Evolutionary conservation across 2,113 vertebrate species (phyloP), one percentile per base, ranked within the genome.

Genomic region (Peromyscus maniculatus): DNA sequence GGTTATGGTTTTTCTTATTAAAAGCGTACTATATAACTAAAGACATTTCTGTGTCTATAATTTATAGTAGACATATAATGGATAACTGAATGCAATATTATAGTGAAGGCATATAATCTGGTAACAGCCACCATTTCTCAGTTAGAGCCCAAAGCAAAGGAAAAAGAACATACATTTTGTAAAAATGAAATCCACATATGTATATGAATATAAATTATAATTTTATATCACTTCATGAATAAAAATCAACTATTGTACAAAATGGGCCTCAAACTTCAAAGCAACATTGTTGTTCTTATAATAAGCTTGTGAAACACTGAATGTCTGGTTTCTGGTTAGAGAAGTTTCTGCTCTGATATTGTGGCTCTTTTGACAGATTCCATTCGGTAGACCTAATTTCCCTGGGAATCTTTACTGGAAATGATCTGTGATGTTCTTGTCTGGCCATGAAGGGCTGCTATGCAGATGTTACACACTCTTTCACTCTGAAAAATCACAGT

Each of bases 341-440:
- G 49, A 46, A 80, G 75, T 96, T 96, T 87, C 75, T 91, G 16
- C n/a, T 96, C 82, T 95, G 78, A 39, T 95, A 82, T 78, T 93
- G 57, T 91, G 79, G 69, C 52, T 67, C 77, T 97, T 89, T 84
- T 92, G 64, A 95, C 87, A 72, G 96, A 98, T 98, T 98, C 97
- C 97, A 97, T 94, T 98, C 94, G 71, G 84, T 82, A 7, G 92
- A 95, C 83, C 95, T 93, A 97, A 98, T 96, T 98, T 98, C 96
- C 96, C 94, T 86, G 91, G 84, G 91, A 95, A 91, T 92, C 79
- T 97, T 92, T 67, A 96, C 93, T 96, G 97, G 97, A 95, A 97
- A 88, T 91, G 55, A 91, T 96, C 69, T 96, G 59, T 69, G 55
- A 21, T 96, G 91, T 91, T 87, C 74, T 91, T 39, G 79, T 77